Evolutionary conservation across 2,888 invertebrate genomes (phyloP), one percentile per base, ranked within the genome.

Genomic region (Sphaerophoria taeniata): DNA sequence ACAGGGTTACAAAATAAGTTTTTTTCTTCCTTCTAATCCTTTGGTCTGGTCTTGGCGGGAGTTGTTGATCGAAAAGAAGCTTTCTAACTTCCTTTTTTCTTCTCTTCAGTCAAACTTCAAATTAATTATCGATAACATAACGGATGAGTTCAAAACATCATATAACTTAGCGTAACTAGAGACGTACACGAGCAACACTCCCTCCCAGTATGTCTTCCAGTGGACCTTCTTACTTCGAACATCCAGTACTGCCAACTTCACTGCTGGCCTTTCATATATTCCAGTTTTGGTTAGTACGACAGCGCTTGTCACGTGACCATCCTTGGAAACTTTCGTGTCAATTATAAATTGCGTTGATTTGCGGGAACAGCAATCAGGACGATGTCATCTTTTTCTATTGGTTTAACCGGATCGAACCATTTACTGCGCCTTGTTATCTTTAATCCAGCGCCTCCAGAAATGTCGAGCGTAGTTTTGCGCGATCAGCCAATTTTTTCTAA

Each of bases 391-490:
- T 65, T 49, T 2, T 61, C n/a, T 51, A 86, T 4, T 12, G 87
- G 83, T 1, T 77, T 47, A 6, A 39, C 60, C 74, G 9, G 24
- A 24, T 24, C 24, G 24, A 24, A 24, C 24, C 24, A 24, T 24
- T 24, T 24, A 24, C 24, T 24, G 24, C 24, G 24, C 24, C 24
- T 24, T 24, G 24, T 24, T 24, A 24, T 24, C 24, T 24, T 24
- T 24, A 24, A 87, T 47, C 83, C 79, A 87, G 9, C 87, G 34
- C 16, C 39, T 36, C 87, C 87, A 88, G 43, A 87, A 87, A 4
- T 47, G 34, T 5, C 84, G 58, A 2, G 85, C 79, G 55, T 71
- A 85, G n/a, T 33, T 31, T 49, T 85, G 65, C 6, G 56, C 34
- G 0, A 6, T 34, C 16, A 34, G 3, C 49, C 65, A 65, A 24